Evolutionary conservation across 1,140 invertebrate species (phyloP).

Genomic region (Zaprionus lachaisei): DNA sequence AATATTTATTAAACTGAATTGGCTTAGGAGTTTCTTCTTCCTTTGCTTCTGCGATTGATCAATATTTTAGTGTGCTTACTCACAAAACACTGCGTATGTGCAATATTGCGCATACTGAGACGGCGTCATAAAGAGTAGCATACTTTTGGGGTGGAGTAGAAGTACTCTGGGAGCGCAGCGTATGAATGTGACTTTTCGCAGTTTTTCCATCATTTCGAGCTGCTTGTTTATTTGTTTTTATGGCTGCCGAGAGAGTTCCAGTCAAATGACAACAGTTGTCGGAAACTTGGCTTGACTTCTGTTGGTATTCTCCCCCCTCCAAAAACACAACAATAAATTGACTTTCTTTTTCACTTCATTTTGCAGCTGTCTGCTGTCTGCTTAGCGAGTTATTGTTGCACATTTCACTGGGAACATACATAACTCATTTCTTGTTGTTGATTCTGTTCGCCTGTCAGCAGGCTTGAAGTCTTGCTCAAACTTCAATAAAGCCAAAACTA

Average conservation of each 20-base stretch:
- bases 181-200: conserved; percentile 8
- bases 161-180: not conserved
- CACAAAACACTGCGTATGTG: conserved; percentile 41
- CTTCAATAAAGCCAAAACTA: conserved; percentile 34
- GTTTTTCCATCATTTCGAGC: conserved; percentile 29
- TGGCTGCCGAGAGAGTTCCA: conserved; percentile 41
- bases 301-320: conserved; percentile 13
- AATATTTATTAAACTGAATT: conserved; percentile 15
- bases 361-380: conserved; percentile 32
- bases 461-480: conserved; percentile 8
- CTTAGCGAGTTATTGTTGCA: conserved; percentile 38
- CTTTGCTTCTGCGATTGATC: not conserved
- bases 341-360: conserved; percentile 62
- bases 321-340: conserved; percentile 51
- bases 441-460: conserved; percentile 18
- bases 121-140: conserved; percentile 29
- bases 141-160: conserved; percentile 37
- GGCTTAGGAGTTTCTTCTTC: not conserved
- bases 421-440: conserved; percentile 10
- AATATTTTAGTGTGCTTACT: not conserved
- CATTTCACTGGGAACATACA: conserved; percentile 10
- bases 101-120: conserved; percentile 7
- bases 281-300: conserved; percentile 63
- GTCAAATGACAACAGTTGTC: conserved; percentile 53
- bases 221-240: conserved; percentile 30